Evolutionary conservation across 2,797 vertebrate genomes (phyloP), one percentile per base, ranked within the genome.

Genomic region (Euphonia xanthogaster): DNA sequence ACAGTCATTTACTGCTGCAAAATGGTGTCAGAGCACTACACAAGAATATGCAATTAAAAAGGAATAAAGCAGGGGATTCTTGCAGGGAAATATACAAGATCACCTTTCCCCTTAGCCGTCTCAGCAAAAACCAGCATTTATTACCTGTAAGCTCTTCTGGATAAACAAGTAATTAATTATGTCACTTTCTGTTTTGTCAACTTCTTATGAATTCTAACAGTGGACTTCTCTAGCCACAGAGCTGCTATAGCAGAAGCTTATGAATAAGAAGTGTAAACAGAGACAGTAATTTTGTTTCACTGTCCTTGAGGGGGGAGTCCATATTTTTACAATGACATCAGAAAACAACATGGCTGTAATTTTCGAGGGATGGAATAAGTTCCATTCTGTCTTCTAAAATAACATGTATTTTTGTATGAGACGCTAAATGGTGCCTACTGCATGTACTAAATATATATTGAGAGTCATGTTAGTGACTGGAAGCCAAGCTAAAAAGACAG

Each of bases 341-440:
- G 76, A 91, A 90, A 91, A 90, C 80, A 96, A 95, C 66, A 93
- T 90, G 86, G 74, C 70, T 93, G 84, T 91, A 94, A 97, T 96
- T 96, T 95, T 66, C 30, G 1, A 95, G 74, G 55, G 72, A 88
- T 83, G 73, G 77, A 92, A 82, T 80, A 83, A 90, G 61, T 89
- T 94, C 86, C 79, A 82, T 73, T 89, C 73, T 86, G 62, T 45
- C 84, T 91, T 96, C 95, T 96, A 95, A 94, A 93, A 96, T 95
- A 95, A 90, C 94, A 96, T 94, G 85, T 91, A 86, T 94, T 96
- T 97, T 95, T 91, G 85, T 79, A 93, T n/a, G 94, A 92, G 88
- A 96, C 91, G 63, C 92, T 95, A 94, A 97, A 96, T 92, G 90
- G 78, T 96, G 90, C 78, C 94, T 96, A 91, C 65, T 94, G 68